These are phyloP conservation scores for Tokudaia muenninki DNA, from an alignment of 2,797 vertebrate species.

Conservation along the genomic window DNA sequence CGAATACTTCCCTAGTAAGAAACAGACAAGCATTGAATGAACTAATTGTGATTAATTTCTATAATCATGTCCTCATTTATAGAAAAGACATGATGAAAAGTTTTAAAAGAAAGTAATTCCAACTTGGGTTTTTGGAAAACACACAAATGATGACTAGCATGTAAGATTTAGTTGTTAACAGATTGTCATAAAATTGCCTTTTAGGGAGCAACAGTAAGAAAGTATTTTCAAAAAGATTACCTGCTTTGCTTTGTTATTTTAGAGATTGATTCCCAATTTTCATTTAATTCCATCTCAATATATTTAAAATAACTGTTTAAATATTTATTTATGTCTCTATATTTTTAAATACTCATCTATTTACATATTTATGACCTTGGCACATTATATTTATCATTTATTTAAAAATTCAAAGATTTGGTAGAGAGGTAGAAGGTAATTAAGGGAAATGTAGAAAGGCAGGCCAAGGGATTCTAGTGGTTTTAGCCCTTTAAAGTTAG, in stretches of 20 bases:
- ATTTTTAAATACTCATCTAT: constrained; percentile 6
- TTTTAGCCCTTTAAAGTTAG: neutral
- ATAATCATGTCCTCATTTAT: constrained; percentile 19
- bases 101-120: neutral
- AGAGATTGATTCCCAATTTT: constrained; percentile 13
- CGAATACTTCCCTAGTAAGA: neutral
- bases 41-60: constrained; percentile 46
- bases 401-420: constrained; percentile 19
- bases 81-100: constrained; percentile 35
- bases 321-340: neutral
- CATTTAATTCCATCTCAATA: neutral
- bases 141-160: neutral
- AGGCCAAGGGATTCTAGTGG: neutral
- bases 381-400: constrained; percentile 18
- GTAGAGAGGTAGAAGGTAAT: neutral
- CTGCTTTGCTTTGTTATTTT: neutral
- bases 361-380: neutral
- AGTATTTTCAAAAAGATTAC: neutral
- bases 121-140: constrained; percentile 32
- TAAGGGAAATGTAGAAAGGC: neutral
- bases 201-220: neutral
- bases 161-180: constrained; percentile 41
- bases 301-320: constrained; percentile 4
- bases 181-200: constrained; percentile 10
- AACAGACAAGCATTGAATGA: constrained; percentile 44